Base-by-base conservation (phyloP, 2,113 vertebrate species). In the Saccopteryx bilineata region DNA sequence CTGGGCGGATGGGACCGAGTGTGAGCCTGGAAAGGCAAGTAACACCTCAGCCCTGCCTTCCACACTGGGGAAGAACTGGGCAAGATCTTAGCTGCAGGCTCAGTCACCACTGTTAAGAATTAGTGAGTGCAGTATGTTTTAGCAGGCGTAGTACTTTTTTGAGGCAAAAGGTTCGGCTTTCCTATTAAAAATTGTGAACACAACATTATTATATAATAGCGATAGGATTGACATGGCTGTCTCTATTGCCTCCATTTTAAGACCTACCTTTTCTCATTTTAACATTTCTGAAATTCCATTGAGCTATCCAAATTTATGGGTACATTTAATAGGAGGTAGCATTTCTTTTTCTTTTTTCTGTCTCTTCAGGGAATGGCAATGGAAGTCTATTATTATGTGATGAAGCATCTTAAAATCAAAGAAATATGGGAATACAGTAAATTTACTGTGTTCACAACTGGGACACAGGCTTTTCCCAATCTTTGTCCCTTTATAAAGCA, bases 1-100 rank as follows among this genome's bases (percentile, higher is more conserved):
- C 8, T 99, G 99, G 99, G 99, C 99, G 5, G 99, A 99, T 0
- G 99, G 99, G 56, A 99, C 99, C 0, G 99, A 99, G 91, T 99
- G 99, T 95, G 99, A 99, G 75, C 98, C 98, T 17, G 99, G 99
- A 98, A 99, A 99, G 99, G 99, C 99, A 98, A 97, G 98, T 98
- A 87, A 12, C 0, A 0, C 33, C 88, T 31, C 11, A 0, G 0
- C 7, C 31, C 2, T 0, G 48, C 65, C 28, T 39, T 68, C 48
- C 46, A 12, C 48, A 15, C 21, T 1, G 72, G 31, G 15, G 31
- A 17, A 52, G 71, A 61, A 39, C 13, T 1, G 21, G 18, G 15
- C 17, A 21, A 2, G n/a, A 23, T 13, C 17, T 23, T 12, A 21
- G 52, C 39, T 39, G 7, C 15, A 6, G 12, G 12, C 31, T 60